Base-by-base conservation (phyloP, 2,888 invertebrate genomes). In the Aphelenchoides bicaudatus region DNA sequence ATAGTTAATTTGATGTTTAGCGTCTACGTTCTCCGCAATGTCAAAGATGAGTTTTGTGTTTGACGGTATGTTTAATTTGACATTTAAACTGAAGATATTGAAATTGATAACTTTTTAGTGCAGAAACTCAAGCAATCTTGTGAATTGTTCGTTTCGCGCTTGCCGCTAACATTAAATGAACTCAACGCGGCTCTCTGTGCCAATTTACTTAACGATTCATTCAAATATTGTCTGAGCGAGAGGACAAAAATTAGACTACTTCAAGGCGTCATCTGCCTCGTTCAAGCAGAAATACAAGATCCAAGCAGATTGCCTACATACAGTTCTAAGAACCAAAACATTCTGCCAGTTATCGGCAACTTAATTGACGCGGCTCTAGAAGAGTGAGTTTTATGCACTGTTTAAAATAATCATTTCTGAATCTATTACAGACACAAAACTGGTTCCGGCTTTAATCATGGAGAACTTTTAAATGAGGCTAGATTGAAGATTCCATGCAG, bases 401-500 rank as follows among this genome's bases (percentile, higher is more conserved):
- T 43, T 50, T 6, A 16, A 49, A 10, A 37, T 29, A 49, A 8
- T 49, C 48, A 43, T 10, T 8, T 8, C 10, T 21, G 4, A 4
- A 4, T 6, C n/a, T 21, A 21, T 46, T 46, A 19, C 49, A 49
- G 29, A 13, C 47, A 28, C 47, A 52, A 31, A 39, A 19, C 19
- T 19, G 59, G 59, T n/a, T n/a, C n/a, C 25, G 21, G 29, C 2
- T n/a, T 63, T 5, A 34, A n/a, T 8, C 63, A 63, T 30, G 29
- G n/a, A n/a, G 19, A 57, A 23, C 43, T 63, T 13, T 10, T 51
- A 8, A 38, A 67, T 37, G 43, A 56, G 27, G 64, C 62, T 21
- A 49, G 51, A 29, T 38, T 64, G 27, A 54, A 60, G 37, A 48
- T 64, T 8, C 66, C 67, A 2, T 64, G 64, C 39, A 39, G 66